Percentiles rank a stretch among this genome's conserved stretches.
Evolutionary conservation across 1,140 invertebrate genomes (phyloP).

Genomic region (Drosophila virilis): DNA sequence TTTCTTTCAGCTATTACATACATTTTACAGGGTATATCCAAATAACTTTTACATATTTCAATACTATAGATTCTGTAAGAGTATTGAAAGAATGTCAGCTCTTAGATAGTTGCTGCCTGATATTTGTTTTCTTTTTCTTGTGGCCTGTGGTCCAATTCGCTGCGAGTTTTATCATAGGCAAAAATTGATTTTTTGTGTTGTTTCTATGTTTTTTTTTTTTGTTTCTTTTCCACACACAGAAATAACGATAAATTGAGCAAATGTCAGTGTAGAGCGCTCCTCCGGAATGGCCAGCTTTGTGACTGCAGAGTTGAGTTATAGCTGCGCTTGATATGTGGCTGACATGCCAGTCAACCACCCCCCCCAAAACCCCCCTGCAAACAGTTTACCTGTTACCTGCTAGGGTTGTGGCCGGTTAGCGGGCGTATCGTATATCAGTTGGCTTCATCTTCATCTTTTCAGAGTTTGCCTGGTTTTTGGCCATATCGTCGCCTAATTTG

Average conservation of each 20-base stretch:
- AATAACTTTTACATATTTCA: too few species aligned
- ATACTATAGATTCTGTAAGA: neutral
- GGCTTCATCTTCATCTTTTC: conserved; percentile 32
- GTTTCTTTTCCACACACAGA: conserved; percentile 50
- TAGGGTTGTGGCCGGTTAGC: neutral
- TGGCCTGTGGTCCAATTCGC: conserved; percentile 28
- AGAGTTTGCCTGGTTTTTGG: conserved; percentile 32
- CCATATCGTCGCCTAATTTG: conserved; percentile 80
- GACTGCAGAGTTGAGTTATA: conserved; percentile 68
- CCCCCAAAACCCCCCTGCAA: neutral
- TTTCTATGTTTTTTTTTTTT: conserved; percentile 49
- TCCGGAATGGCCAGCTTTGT: conserved; percentile 16
- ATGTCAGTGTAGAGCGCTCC: conserved; percentile 61
- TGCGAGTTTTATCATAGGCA: conserved; percentile 68
- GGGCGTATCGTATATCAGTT: conserved; percentile 20
- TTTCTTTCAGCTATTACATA: too few species aligned
- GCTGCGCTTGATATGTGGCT: conserved; percentile 72
- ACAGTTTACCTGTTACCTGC: conserved; percentile 23
- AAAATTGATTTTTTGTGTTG: conserved; percentile 74
- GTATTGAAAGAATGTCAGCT: conserved; percentile 3
- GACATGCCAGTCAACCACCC: conserved; percentile 25
- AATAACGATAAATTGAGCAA: conserved; percentile 82
- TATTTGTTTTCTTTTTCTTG: conserved; percentile 32
- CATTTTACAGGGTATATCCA: too few species aligned
- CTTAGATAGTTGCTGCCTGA: neutral